phyloP scores from a whole-genome alignment of 2,888 invertebrate species.

The Xanthia icteritia region DNA sequence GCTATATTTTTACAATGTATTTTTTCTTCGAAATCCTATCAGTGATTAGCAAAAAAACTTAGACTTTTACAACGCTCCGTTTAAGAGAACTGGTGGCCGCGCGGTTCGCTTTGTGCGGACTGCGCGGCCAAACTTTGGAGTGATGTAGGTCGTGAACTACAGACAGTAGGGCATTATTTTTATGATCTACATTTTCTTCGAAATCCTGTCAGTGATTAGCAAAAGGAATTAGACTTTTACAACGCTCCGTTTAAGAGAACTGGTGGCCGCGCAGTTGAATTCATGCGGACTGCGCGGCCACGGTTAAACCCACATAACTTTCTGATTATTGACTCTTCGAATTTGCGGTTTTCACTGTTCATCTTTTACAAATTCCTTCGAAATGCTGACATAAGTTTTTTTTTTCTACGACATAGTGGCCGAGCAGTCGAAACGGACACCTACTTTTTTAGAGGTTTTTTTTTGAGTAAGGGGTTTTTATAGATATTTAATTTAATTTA shows the following conservation, averaged over 20 bases:
- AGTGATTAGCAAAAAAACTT: conserved; percentile 37
- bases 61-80: conserved; percentile 37
- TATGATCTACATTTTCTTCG: conserved; percentile 24
- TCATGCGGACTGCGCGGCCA: conserved; percentile 29
- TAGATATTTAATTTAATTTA: too few relatives aligned
- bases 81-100: conserved; percentile 13
- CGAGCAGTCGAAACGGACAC: too few relatives aligned
- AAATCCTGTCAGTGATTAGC: conserved; percentile 16
- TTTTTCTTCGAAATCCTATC: conserved; percentile 23
- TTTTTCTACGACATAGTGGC: too few relatives aligned
- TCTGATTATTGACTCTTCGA: conserved; percentile 28
- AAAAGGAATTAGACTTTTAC: conserved; percentile 30
- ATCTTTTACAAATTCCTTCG: conserved; percentile 27
- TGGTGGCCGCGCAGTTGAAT: neutral
- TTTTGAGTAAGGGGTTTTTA: too few relatives aligned
- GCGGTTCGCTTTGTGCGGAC: conserved; percentile 5
- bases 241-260: conserved; percentile 32
- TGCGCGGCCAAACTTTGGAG: conserved; percentile 40
- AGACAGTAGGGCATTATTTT: conserved; percentile 38
- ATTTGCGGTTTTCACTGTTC: conserved; percentile 27
- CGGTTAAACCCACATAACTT: conserved; percentile 24
- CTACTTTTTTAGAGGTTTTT: too few relatives aligned
- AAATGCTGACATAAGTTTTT: conserved; percentile 1
- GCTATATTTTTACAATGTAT: conserved; percentile 20
- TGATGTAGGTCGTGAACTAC: conserved; percentile 37